Conservation (phyloP, 2,888 invertebrate genomes). For the Onchidella celtica region DNA sequence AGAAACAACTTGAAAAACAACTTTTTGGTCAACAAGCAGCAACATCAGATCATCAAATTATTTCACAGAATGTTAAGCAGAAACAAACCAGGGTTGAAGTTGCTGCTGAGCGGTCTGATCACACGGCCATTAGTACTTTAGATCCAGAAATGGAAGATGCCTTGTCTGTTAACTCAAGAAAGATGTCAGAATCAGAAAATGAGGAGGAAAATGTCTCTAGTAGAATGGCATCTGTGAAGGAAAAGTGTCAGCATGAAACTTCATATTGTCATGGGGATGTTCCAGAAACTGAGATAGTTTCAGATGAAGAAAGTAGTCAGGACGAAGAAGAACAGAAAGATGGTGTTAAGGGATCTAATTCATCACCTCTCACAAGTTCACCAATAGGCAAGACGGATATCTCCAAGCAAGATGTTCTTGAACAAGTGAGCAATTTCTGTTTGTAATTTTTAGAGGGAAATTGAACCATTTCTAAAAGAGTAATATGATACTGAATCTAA, state of each 20-base stretch:
- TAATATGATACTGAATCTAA: too few relatives aligned
- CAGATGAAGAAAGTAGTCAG: background rate
- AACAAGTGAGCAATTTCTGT: slow-evolving; percentile 6
- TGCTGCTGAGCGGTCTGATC: background rate
- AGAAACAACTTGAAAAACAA: slow-evolving; percentile 20
- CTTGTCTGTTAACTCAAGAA: background rate
- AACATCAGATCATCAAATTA: background rate
- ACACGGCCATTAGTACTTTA: background rate
- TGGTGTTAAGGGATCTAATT: background rate
- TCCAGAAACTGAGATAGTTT: too few relatives aligned
- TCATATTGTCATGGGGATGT: too few relatives aligned
- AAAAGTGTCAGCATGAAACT: background rate
- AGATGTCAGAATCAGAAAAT: background rate
- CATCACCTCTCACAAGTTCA: slow-evolving; percentile 26
- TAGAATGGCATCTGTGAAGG: background rate
- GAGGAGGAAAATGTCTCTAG: background rate
- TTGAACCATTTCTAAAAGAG: too few relatives aligned
- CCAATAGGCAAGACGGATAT: too few relatives aligned
- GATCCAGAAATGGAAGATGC: slow-evolving; percentile 21
- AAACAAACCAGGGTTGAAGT: background rate
- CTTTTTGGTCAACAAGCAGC: slow-evolving; percentile 1
- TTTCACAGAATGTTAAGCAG: background rate
- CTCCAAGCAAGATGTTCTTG: background rate
- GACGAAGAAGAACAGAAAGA: background rate
- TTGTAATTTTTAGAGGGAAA: too few relatives aligned